These are phyloP conservation scores for Aspidiotus rigidus DNA, from an alignment of 2,888 invertebrate species.

Conservation along the genomic window DNA sequence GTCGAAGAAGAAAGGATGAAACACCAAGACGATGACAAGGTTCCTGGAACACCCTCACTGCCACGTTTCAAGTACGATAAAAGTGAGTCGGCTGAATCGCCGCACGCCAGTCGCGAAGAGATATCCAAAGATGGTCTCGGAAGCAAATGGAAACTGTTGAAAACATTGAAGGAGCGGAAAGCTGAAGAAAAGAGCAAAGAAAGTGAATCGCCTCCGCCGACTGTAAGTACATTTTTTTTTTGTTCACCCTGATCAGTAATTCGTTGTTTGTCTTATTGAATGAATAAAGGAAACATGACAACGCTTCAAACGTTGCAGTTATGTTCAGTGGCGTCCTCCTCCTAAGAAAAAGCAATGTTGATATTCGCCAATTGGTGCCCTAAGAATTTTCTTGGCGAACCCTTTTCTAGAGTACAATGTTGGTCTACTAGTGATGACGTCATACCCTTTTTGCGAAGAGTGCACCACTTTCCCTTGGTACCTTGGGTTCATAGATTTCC, in stretches of 20 bases:
- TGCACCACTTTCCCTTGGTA: too few relatives aligned
- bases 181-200: slow-evolving; percentile 63
- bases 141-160: slow-evolving; percentile 83
- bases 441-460: too few relatives aligned
- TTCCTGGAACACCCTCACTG: slow-evolving; percentile 43
- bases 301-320: too few relatives aligned
- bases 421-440: too few relatives aligned
- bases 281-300: too few relatives aligned
- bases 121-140: slow-evolving; percentile 40
- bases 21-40: slow-evolving; percentile 34
- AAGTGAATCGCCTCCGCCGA: slow-evolving; percentile 45
- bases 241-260: neutral
- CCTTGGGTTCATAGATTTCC: too few relatives aligned
- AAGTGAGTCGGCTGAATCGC: slow-evolving; percentile 36
- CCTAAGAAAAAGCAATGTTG: too few relatives aligned
- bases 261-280: too few relatives aligned
- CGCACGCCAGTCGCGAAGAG: slow-evolving; percentile 41
- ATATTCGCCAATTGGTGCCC: too few relatives aligned
- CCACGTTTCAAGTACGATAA: slow-evolving; percentile 49
- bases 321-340: too few relatives aligned
- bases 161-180: slow-evolving; percentile 79
- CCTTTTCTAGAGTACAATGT: too few relatives aligned
- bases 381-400: too few relatives aligned
- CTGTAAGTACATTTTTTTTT: slow-evolving; percentile 27
- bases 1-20: slow-evolving; percentile 39